Evolutionary conservation across 2,888 invertebrate species (phyloP).

Genomic region (Hanleya hanleyi): DNA sequence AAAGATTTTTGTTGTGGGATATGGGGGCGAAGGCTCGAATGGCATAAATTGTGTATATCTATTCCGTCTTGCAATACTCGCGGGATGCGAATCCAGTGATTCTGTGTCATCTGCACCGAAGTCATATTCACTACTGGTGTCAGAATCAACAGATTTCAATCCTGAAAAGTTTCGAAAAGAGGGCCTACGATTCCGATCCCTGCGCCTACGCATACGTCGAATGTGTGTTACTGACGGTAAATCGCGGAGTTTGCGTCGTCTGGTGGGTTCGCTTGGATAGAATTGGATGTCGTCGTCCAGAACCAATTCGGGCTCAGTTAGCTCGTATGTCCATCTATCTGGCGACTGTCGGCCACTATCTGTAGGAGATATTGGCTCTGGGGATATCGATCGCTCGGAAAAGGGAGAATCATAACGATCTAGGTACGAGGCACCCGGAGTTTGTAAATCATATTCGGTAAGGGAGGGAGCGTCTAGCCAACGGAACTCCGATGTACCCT

Average conservation of each 20-base stretch:
- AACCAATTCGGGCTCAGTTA: not conserved
- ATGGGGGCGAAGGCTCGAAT: not conserved
- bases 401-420: not conserved
- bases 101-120: not conserved
- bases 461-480: not conserved
- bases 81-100: not conserved
- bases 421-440: not conserved
- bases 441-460: not conserved
- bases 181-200: not conserved
- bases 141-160: not conserved
- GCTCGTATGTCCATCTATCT: not conserved
- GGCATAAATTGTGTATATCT: conserved; percentile 14
- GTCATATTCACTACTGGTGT: not conserved
- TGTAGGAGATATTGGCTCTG: too few relatives aligned
- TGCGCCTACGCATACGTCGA: not conserved
- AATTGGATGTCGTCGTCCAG: not conserved
- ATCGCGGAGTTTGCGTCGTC: conserved; percentile 7
- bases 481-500: not conserved
- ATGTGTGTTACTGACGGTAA: not conserved
- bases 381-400: not conserved
- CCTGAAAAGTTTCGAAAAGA: not conserved
- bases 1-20: not conserved
- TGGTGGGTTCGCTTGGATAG: not conserved
- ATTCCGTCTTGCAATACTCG: not conserved
- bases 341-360: not conserved